Evolutionary conservation across 2,888 invertebrate genomes (phyloP).

Genomic region (Pyrochroa serraticornis): DNA sequence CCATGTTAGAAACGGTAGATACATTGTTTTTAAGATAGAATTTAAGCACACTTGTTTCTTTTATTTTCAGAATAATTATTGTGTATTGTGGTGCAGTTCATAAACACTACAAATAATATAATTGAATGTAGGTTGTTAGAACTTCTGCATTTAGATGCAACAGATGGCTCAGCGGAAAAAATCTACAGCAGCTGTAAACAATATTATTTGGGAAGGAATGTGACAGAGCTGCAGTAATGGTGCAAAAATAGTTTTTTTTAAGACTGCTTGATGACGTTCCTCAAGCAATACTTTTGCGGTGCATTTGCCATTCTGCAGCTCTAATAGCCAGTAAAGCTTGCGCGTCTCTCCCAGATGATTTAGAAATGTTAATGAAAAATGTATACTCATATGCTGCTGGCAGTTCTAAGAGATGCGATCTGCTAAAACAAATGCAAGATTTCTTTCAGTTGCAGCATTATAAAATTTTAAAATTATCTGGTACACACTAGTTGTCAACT

Average conservation of each 20-base stretch:
- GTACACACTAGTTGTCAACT: not conserved
- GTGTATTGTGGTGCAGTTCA: not conserved
- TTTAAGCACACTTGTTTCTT: too few relatives aligned
- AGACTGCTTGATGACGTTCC: too few relatives aligned
- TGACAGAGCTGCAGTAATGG: not conserved
- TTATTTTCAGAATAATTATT: too few relatives aligned
- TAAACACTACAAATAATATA: not conserved
- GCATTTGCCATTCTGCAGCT: too few relatives aligned
- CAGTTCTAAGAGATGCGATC: not conserved
- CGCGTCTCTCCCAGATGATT: too few relatives aligned
- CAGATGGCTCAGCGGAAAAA: constrained; percentile 1
- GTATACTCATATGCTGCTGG: not conserved
- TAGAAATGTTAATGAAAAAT: not conserved
- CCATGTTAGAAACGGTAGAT: not conserved
- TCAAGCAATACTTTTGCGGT: too few relatives aligned
- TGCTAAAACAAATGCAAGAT: not conserved
- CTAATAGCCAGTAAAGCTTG: too few relatives aligned
- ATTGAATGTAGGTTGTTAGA: constrained; percentile 3
- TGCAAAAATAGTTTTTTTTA: too few relatives aligned
- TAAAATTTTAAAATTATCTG: not conserved
- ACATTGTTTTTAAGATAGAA: too few relatives aligned
- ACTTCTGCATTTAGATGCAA: not conserved
- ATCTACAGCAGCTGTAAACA: not conserved
- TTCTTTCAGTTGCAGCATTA: not conserved
- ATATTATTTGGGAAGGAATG: not conserved